Percentiles rank a stretch among this genome's conserved stretches.
These are phyloP conservation scores for Polyommatus iphigenia DNA, from an alignment of 2,888 invertebrate species.

Conservation along the genomic window DNA sequence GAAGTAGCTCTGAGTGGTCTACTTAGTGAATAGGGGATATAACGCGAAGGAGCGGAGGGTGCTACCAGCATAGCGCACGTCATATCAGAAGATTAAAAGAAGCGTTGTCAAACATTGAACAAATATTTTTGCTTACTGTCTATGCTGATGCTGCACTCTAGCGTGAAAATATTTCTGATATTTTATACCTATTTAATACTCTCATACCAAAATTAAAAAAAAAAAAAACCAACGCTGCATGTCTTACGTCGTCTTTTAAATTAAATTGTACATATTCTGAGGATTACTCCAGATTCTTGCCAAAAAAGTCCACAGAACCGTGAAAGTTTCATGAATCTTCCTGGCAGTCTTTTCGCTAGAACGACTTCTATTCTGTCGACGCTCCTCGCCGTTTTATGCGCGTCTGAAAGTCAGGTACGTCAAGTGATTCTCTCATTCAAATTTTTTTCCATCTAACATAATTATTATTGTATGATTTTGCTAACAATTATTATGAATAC, in stretches of 20 bases:
- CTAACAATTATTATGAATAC: not conserved
- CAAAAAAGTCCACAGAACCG: not conserved
- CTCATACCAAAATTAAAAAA: not conserved
- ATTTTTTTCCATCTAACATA: too few relatives aligned
- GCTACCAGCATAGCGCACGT: too few relatives aligned
- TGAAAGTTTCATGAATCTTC: not conserved
- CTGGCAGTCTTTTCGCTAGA: not conserved
- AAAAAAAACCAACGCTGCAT: not conserved
- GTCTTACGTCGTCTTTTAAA: too few relatives aligned
- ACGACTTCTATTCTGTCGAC: not conserved
- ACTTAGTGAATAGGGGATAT: not conserved
- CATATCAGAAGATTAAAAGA: too few relatives aligned
- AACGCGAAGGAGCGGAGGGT: too few relatives aligned
- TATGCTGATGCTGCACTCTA: too few relatives aligned
- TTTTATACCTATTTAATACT: not conserved
- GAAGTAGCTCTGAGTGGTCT: not conserved
- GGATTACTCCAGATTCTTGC: not conserved
- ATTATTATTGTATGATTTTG: not conserved
- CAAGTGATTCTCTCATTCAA: too few relatives aligned
- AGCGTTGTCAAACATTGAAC: too few relatives aligned
- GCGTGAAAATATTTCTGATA: too few relatives aligned
- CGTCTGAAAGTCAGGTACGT: too few relatives aligned
- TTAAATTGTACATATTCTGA: too few relatives aligned
- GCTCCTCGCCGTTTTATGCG: not conserved
- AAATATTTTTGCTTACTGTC: too few relatives aligned